Percentiles rank a stretch among this genome's conserved stretches.
Conservation (phyloP, 2,888 invertebrate species). For the Phragmatobia fuliginosa region DNA sequence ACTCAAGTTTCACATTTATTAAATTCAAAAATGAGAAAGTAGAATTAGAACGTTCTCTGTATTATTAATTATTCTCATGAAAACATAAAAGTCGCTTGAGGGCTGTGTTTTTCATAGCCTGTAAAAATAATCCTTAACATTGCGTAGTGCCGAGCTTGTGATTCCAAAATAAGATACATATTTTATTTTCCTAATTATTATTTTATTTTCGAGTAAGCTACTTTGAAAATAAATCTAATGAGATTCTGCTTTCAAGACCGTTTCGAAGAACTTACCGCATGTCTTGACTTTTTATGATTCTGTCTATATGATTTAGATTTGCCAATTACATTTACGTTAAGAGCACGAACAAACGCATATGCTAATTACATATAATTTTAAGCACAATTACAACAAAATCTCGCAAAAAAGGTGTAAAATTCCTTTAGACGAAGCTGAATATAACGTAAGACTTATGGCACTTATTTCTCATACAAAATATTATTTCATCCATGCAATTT, state of each 20-base stretch:
- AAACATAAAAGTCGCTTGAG: constrained; percentile 20
- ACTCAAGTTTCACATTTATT: neutral
- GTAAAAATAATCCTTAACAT: constrained; percentile 38
- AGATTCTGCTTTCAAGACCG: neutral
- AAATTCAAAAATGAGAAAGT: neutral
- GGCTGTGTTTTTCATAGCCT: constrained; percentile 39
- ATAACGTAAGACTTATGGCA: constrained; percentile 35
- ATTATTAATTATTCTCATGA: neutral
- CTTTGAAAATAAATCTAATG: neutral
- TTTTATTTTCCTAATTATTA: neutral
- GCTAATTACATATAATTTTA: constrained; percentile 7
- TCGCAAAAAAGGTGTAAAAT: constrained; percentile 30
- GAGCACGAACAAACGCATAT: neutral
- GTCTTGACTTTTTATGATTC: neutral
- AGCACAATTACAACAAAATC: constrained; percentile 28
- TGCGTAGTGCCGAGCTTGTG: constrained; percentile 25
- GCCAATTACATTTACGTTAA: neutral
- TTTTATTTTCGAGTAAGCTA: neutral
- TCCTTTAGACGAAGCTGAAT: constrained; percentile 36
- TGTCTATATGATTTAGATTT: neutral
- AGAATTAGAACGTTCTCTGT: neutral
- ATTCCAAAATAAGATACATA: neutral
- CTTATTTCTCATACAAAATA: constrained; percentile 40
- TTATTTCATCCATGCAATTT: constrained; percentile 46
- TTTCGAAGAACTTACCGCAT: neutral